phyloP scores from a whole-genome alignment of 2,113 vertebrate species.

The Rhinoptilus africanus region DNA sequence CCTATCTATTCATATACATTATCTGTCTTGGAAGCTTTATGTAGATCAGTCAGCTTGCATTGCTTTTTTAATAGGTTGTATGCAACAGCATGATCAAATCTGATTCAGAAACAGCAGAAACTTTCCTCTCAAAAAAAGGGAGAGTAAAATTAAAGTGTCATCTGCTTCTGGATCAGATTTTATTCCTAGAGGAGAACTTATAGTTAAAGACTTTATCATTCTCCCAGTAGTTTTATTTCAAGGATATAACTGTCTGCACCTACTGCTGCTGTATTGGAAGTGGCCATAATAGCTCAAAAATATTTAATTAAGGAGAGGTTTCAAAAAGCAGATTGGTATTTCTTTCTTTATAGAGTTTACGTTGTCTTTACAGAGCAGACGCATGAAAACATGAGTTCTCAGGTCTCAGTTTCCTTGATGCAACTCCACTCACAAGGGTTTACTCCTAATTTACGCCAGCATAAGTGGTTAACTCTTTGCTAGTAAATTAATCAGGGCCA shows the following conservation, averaged over 20 bases:
- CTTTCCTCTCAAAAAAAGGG: background rate
- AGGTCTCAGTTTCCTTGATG: background rate
- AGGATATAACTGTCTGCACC: background rate
- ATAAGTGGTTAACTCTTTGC: background rate
- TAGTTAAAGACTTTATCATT: background rate
- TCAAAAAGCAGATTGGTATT: background rate
- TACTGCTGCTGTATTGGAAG: background rate
- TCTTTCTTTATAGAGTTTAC: background rate
- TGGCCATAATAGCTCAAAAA: background rate
- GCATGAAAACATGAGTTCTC: background rate
- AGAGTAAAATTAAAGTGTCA: background rate
- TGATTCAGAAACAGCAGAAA: background rate
- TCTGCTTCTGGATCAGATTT: background rate
- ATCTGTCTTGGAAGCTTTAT: background rate
- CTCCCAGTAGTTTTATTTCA: background rate
- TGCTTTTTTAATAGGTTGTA: background rate
- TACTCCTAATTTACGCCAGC: background rate
- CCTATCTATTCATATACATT: background rate
- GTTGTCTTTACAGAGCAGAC: background rate
- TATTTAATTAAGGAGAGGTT: background rate
- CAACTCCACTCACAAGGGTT: background rate
- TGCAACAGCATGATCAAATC: background rate
- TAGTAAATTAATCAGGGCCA: background rate
- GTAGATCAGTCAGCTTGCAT: background rate
- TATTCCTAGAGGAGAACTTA: background rate